Base-by-base conservation (phyloP, 2,888 invertebrate species). In the Oscheius onirici region DNA sequence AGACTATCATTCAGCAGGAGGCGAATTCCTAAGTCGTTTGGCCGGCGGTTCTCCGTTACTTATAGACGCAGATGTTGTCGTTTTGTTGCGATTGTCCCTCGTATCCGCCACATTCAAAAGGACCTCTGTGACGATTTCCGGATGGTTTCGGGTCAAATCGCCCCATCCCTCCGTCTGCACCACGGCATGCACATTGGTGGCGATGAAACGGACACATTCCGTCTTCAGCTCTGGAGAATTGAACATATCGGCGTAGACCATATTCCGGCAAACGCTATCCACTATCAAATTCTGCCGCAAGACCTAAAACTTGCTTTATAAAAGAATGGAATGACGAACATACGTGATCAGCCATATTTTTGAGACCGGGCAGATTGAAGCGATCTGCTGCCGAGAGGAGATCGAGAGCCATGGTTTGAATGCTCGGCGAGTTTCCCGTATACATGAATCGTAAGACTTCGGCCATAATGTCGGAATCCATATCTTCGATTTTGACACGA, bases 321-420 rank as follows among this genome's bases (percentile, higher is more conserved):
- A 34, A 34, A 41, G 8, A 43, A 51, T 8, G 6, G 15, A 52
- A 1, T n/a, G 5, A 0, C 49, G 46, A 6, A 72, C 79, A 58
- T 52, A 86, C 86, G 70, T 76, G 78, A 43, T 86, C 86, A 15
- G 87, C 86, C 77, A 86, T 75, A 10, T 83, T 84, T 57, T 87
- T 87, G n/a, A 87, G 75, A 13, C 85, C 86, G n/a, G 78, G 77
- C 20, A 87, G 69, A n/a, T 82, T 79, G 66, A 82, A 87, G 22
- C 87, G 78, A 41, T 87, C 87, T n/a, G 86, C 86, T 6, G 81
- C 83, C 1, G 83, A 83, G 13, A 87, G 75, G 11, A 87, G 72
- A 13, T 86, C 87, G 0, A 83, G 70, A 8, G 84, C 83, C 76
- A 84, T 76, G 2, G 68, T 44, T n/a, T 77, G 70, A 34, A 87